Conservation (phyloP, 2,888 invertebrate species). For the Cacoxenus indagator region DNA sequence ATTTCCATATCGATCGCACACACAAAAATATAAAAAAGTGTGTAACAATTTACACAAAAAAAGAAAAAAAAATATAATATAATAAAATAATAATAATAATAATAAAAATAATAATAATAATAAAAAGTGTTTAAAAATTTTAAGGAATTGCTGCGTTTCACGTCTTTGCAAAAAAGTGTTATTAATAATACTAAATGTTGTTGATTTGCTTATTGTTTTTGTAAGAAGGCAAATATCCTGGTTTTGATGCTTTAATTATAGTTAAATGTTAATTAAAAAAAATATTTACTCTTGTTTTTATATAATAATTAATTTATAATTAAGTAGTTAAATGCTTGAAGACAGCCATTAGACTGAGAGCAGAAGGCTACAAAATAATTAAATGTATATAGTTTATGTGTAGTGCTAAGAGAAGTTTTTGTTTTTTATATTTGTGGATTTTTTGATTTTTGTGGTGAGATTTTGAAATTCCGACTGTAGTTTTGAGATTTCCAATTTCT, state of each 20-base stretch:
- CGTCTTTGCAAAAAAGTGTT: not conserved
- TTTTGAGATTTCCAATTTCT: too few species aligned
- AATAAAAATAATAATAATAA: slow-evolving; percentile 35
- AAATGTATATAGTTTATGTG: not conserved
- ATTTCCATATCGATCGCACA: slow-evolving; percentile 42
- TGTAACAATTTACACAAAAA: not conserved
- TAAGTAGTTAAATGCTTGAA: slow-evolving; percentile 21
- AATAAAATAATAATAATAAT: not conserved
- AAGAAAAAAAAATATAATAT: not conserved
- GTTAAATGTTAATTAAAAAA: not conserved
- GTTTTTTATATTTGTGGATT: too few species aligned
- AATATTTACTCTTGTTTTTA: slow-evolving; percentile 8
- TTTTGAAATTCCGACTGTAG: too few species aligned
- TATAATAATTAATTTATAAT: slow-evolving; percentile 50
- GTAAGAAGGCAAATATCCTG: slow-evolving; percentile 16
- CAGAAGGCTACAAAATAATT: slow-evolving; percentile 22
- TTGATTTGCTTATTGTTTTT: not conserved
- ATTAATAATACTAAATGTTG: slow-evolving; percentile 29
- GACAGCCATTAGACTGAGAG: slow-evolving; percentile 10
- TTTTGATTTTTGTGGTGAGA: too few species aligned
- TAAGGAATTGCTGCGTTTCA: too few species aligned
- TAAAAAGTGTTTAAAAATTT: slow-evolving; percentile 22
- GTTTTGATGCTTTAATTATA: not conserved
- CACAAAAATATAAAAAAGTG: slow-evolving; percentile 53
- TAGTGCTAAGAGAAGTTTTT: not conserved